These are phyloP conservation scores for Pedionomus torquatus DNA, from an alignment of 2,113 vertebrate genomes.

Conservation along the genomic window DNA sequence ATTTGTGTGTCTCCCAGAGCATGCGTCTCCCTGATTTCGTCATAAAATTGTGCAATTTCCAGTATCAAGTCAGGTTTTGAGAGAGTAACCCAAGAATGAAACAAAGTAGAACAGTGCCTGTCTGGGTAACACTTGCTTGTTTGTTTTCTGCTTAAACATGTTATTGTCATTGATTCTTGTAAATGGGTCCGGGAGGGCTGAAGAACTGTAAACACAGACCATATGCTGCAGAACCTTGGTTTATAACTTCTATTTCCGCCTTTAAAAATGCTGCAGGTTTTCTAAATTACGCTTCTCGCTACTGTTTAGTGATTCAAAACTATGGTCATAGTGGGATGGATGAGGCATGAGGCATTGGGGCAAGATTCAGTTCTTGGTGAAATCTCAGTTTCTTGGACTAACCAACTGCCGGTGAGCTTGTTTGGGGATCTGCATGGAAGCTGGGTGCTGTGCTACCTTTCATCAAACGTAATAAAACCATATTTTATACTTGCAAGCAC, in stretches of 20 bases:
- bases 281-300: conserved; percentile 4
- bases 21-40: not conserved
- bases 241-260: not conserved
- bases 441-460: not conserved
- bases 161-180: not conserved
- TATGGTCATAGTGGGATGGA: not conserved
- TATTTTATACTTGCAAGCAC: not conserved
- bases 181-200: not conserved
- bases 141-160: not conserved
- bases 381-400: not conserved
- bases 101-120: not conserved
- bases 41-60: not conserved
- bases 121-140: not conserved
- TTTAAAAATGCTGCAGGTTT: not conserved
- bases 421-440: not conserved
- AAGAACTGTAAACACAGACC: conserved; percentile 43
- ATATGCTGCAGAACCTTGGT: not conserved
- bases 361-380: not conserved
- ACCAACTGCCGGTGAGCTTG: not conserved
- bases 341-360: not conserved
- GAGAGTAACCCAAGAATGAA: not conserved
- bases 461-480: not conserved
- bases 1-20: not conserved
- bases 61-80: not conserved
- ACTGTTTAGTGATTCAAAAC: not conserved